phyloP scores from a whole-genome alignment of 2,113 vertebrate genomes.

The Pelodiscus sinensis region DNA sequence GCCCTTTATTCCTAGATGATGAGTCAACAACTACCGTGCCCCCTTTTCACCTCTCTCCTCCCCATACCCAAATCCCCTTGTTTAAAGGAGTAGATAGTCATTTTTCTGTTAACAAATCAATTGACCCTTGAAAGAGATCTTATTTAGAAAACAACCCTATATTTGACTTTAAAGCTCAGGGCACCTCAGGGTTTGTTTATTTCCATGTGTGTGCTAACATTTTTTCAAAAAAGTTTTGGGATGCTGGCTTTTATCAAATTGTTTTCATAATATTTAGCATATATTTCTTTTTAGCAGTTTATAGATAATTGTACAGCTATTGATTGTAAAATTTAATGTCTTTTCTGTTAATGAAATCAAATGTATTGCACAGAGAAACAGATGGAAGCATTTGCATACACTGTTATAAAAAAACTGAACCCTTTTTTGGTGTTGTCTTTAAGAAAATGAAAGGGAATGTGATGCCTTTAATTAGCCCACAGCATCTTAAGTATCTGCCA shows the following conservation, averaged over 20 bases:
- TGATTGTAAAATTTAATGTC: neutral
- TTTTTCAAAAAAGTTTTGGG: slow-evolving; percentile 31
- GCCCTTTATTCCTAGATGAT: too few species aligned
- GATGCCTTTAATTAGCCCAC: slow-evolving; percentile 31
- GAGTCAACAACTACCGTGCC: too few species aligned
- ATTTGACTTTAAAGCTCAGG: slow-evolving; percentile 41
- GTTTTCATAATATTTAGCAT: slow-evolving; percentile 39
- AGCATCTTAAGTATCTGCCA: slow-evolving; percentile 42
- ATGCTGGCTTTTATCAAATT: slow-evolving; percentile 30
- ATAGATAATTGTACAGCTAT: neutral
- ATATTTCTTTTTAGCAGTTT: slow-evolving; percentile 18
- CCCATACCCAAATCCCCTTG: too few species aligned
- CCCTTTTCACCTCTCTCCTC: too few species aligned
- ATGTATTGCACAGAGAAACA: slow-evolving; percentile 51
- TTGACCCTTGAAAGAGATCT: slow-evolving; percentile 47
- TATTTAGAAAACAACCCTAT: slow-evolving; percentile 31
- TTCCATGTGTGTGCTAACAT: slow-evolving; percentile 46
- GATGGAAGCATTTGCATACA: slow-evolving; percentile 66
- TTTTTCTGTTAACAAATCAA: slow-evolving; percentile 9
- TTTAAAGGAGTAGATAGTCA: too few species aligned
- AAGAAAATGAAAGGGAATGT: slow-evolving; percentile 18
- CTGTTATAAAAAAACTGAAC: slow-evolving; percentile 59
- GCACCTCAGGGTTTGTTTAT: slow-evolving; percentile 27
- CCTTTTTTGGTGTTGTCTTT: slow-evolving; percentile 48
- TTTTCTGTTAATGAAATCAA: slow-evolving; percentile 46